A percentile compares a stretch with the other conserved stretches of the same genome.
phyloP scores from a whole-genome alignment of 2,888 invertebrate species.

The Acanthosepion lycidas region DNA sequence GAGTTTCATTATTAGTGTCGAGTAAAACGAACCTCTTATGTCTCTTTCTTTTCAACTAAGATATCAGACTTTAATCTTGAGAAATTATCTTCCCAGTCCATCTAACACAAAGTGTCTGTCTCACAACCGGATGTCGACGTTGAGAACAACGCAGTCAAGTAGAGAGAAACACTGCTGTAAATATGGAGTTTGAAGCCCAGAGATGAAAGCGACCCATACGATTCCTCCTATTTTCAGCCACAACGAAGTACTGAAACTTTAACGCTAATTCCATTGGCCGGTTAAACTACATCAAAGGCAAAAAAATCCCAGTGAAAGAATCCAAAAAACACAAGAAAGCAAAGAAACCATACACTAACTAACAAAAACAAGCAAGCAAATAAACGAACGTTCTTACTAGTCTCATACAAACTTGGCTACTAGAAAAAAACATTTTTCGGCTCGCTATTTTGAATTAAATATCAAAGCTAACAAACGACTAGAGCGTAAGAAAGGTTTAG shows the following conservation, averaged over 20 bases:
- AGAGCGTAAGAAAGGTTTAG: neutral
- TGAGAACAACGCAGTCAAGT: neutral
- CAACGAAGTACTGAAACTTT: conserved; percentile 20
- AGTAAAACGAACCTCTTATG: conserved; percentile 7
- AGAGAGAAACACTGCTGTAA: neutral
- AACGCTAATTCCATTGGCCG: conserved; percentile 22
- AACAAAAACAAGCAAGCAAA: neutral
- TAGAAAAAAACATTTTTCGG: conserved; percentile 11
- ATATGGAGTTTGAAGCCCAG: neutral
- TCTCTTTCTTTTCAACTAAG: neutral
- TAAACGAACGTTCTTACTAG: neutral
- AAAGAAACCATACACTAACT: conserved; percentile 3
- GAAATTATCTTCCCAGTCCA: neutral
- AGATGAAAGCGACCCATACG: neutral
- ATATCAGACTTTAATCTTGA: neutral
- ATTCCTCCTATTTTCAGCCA: conserved; percentile 20
- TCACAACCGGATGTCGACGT: neutral
- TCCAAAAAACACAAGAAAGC: neutral
- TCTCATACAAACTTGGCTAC: neutral
- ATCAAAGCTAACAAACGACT: conserved; percentile 33
- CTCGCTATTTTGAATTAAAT: conserved; percentile 24
- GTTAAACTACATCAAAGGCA: conserved; percentile 33
- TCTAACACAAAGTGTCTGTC: neutral
- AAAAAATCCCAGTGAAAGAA: conserved; percentile 17
- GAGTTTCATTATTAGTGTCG: neutral